Base-by-base conservation (phyloP, 2,797 vertebrate genomes). In the Pseudomugil tenellus region DNA sequence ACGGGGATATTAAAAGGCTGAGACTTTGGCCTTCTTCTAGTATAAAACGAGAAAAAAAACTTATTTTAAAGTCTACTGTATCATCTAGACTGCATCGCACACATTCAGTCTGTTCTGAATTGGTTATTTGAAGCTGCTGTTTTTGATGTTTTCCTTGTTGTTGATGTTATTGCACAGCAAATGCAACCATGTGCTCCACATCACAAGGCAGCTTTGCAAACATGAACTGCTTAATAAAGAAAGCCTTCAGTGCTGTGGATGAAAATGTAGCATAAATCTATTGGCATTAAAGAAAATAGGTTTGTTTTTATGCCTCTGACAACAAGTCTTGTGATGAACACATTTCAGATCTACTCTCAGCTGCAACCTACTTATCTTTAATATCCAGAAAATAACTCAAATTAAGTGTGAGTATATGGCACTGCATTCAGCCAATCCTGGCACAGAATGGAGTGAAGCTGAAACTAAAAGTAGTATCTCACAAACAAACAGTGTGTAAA, bases 241-340 rank as follows among this genome's bases (percentile, higher is more conserved):
- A 12, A 23, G 4, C 34, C 28, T 46, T 35, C 5, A 23, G 23
- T 28, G 8, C 37, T 32, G 11, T 7, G 23, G 14, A 25, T 43
- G 43, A 58, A 23, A 58, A 70, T 49, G 34, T 12, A 58, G 31
- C 16, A 28, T n/a, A 48, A 35, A 49, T 21, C 23, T 31, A 49
- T 12, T 23, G 21, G 46, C 46, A 23, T 23, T 12, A 49, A 25
- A 10, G 12, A 23, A 23, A 21, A 21, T 3, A 46, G 2, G 8
- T 1, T 17, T 46, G 41, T n/a, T 43, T 6, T 19, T 19, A 46
- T n/a, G n/a, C n/a, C n/a, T n/a, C n/a, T n/a, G 17, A n/a, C 19
- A 46, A 9, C 19, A n/a, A 19, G 19, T 17, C 31, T 10, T 49
- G 46, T 49, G 11, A 55, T 5, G 8, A 41, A 21, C 2, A 31